Evolutionary conservation across 2,888 invertebrate species (phyloP).

Genomic region (Athetis lepigone): DNA sequence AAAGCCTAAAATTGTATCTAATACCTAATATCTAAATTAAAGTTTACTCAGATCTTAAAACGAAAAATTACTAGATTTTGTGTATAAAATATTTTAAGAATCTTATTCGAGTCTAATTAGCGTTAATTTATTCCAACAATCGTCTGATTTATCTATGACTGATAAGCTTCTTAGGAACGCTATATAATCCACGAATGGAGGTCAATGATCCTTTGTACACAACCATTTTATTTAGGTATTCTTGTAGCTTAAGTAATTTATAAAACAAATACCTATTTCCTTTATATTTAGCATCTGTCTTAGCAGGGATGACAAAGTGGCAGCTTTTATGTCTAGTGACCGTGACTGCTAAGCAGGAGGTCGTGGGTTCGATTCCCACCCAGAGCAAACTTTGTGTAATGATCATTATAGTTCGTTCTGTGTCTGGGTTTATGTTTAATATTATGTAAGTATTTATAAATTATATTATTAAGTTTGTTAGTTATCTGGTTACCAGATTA

Average conservation of each 20-base stretch:
- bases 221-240: constrained; percentile 18
- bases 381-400: too few relatives aligned
- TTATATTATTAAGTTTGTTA: too few relatives aligned
- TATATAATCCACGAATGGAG: constrained; percentile 36
- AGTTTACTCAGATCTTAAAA: neutral
- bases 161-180: constrained; percentile 49
- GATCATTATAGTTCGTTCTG: too few relatives aligned
- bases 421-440: too few relatives aligned
- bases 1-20: too few relatives aligned
- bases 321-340: too few relatives aligned
- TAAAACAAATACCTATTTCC: neutral
- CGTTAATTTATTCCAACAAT: constrained; percentile 53
- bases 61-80: constrained; percentile 8
- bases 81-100: constrained; percentile 17
- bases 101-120: constrained; percentile 46
- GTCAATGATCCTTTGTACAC: constrained; percentile 31
- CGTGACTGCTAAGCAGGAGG: too few relatives aligned
- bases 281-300: neutral
- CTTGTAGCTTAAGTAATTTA: constrained; percentile 3
- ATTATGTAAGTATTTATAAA: too few relatives aligned
- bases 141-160: constrained; percentile 56
- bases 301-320: too few relatives aligned
- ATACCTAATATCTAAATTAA: too few relatives aligned
- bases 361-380: too few relatives aligned
- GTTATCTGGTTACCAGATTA: too few relatives aligned